Evolutionary conservation across 1,140 invertebrate genomes (phyloP), one percentile per base, ranked within the genome.

Genomic region (Globodera rostochiensis): DNA sequence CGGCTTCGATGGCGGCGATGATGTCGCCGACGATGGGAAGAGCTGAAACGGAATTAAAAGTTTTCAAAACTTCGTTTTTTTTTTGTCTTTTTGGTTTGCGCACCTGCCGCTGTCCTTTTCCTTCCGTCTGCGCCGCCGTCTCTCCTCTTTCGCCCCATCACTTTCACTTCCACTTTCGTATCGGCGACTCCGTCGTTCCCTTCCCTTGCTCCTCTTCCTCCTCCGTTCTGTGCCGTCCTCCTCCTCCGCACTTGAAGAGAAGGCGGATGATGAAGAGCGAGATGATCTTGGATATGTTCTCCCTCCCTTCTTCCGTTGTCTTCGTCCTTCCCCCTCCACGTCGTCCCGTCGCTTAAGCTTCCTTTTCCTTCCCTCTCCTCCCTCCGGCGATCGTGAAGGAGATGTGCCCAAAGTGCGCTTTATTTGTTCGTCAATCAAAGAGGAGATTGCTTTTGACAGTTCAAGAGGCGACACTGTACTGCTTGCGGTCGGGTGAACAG

Each of bases 1-100:
- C 25, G 21, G 57, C 60, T 57, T 6, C 67, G 60, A 11, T 19
- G 25, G 21, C 66, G 74, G n/a, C 21, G 77, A 11, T 19, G 25
- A 47, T 77, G 74, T n/a, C 21, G 77, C 71, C 64, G 77, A n/a
- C 70, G 77, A 45, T 70, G 77, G 11, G 77, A 78, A 78, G 49
- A 70, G 15, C 60, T 47, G 6, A 45, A 46, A 60, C 66, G 74
- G 66, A 45, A 46, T 9, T 19, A 47, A 57, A 36, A 45, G 53
- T 53, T 66, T 36, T 36, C 36, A 36, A 76, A 13, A 53, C 57
- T 76, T 76, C 21, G 60, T 5, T 47, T 21, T 6, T 74, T 45
- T 36, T 71, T 45, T 9, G n/a, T 19, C 5, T 57, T 6, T 8
- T 47, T 8, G 25, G 57, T 78, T 78, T 19, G 49, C 47, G 45